Base-by-base conservation (phyloP, 2,113 vertebrate species). In the Potamarius usumacintae region DNA sequence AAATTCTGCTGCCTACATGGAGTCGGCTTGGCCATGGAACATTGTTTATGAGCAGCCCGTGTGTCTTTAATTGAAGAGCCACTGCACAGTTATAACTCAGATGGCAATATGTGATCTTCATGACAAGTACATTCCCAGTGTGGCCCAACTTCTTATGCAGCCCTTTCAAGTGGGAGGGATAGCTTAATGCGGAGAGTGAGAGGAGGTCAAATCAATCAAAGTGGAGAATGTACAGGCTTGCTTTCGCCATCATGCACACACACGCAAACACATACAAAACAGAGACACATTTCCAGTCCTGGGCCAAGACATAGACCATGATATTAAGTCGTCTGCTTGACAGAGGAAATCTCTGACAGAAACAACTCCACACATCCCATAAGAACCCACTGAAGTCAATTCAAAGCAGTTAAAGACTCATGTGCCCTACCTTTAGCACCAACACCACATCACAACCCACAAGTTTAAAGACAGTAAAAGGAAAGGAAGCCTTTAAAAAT, bases 351-450 rank as follows among this genome's bases (percentile, higher is more conserved):
- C 92, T 93, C 90, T 91, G 91, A 94, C 91, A 91, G 88, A 94
- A 94, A 94, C 93, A 93, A 92, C 90, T 93, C 87, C 89, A 88
- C 92, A 93, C 92, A 92, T 93, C 86, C 90, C 91, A 94, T 93
- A 92, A 93, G 93, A 89, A 86, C 90, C 81, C 89, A 94, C 93
- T 93, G 92, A 94, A 95, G 87, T 86, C 85, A 93, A 92, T 93
- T 94, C 86, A 92, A 93, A 89, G 88, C 92, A 93, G 92, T 92
- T 92, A 92, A 90, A 91, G 86, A 83, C 87, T 83, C 72, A 89
- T 72, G 10, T 84, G 63, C 62, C 63, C 78, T 87, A 89, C 85
- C 90, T 92, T 91, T 89, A 80, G 85, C 80, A 58, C 48, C 69
- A 42, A 77, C 71, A 86, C 57, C 79, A 88, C 65, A 87, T 81